These are phyloP conservation scores for Cnemophilus loriae DNA, from an alignment of 2,113 vertebrate genomes.

Conservation along the genomic window DNA sequence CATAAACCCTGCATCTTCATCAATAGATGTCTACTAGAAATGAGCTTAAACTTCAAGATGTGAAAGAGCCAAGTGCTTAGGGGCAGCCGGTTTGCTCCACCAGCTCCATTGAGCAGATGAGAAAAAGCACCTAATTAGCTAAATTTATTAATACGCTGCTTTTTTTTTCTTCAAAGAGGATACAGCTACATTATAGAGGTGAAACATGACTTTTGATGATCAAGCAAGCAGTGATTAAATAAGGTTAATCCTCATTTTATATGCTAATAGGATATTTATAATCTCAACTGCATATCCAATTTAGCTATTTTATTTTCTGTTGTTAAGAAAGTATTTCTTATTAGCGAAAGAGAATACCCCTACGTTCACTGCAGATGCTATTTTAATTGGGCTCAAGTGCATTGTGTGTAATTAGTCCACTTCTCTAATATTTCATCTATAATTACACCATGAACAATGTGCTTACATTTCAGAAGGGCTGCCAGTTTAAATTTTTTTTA, in stretches of 20 bases:
- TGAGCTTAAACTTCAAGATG: background rate
- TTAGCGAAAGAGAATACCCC: slow-evolving; percentile 70
- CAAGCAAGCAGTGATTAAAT: slow-evolving; percentile 74
- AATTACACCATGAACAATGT: slow-evolving; percentile 74
- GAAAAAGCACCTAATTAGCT: slow-evolving; percentile 51
- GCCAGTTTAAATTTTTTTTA: background rate
- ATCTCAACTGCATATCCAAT: slow-evolving; percentile 78
- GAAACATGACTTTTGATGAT: slow-evolving; percentile 73
- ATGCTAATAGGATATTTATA: slow-evolving; percentile 82
- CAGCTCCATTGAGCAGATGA: slow-evolving; percentile 45
- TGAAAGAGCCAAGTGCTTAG: background rate
- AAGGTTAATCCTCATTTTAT: slow-evolving; percentile 79
- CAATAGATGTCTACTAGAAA: background rate
- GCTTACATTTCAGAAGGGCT: slow-evolving; percentile 71
- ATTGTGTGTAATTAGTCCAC: slow-evolving; percentile 76
- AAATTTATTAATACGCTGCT: slow-evolving; percentile 61
- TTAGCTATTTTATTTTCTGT: slow-evolving; percentile 79
- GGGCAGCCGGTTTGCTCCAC: background rate
- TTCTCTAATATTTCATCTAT: slow-evolving; percentile 80
- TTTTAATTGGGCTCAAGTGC: slow-evolving; percentile 79
- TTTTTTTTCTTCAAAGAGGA: slow-evolving; percentile 19
- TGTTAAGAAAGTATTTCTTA: slow-evolving; percentile 78
- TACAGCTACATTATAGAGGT: slow-evolving; percentile 64
- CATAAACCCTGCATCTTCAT: background rate
- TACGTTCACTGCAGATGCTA: slow-evolving; percentile 69